A percentile compares a stretch with the other conserved stretches of the same genome.
phyloP scores from a whole-genome alignment of 2,888 invertebrate species.

The Thera britannica region DNA sequence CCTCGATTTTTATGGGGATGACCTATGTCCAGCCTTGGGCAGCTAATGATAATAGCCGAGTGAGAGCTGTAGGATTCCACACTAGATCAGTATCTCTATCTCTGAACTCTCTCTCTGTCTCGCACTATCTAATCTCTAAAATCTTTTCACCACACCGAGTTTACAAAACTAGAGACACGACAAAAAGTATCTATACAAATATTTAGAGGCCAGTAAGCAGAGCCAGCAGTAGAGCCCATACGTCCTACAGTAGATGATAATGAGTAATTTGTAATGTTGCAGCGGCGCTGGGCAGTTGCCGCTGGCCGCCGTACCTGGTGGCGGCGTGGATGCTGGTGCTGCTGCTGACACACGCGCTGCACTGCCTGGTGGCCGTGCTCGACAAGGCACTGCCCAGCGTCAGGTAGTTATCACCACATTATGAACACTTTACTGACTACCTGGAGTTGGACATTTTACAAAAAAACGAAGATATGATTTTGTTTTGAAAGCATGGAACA shows the following conservation, averaged over 20 bases:
- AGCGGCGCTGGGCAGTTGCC: conserved; percentile 73
- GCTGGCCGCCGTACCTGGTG: conserved; percentile 79
- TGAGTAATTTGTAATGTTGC: conserved; percentile 30
- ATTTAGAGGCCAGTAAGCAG: neutral
- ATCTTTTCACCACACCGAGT: no score
- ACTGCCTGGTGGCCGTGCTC: conserved; percentile 64
- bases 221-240: no score
- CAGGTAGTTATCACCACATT: conserved; percentile 48
- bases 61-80: neutral
- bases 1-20: neutral
- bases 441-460: no score
- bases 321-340: conserved; percentile 73
- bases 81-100: neutral
- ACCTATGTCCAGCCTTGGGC: no score
- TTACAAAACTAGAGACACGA: no score
- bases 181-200: neutral
- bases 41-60: no score
- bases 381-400: conserved; percentile 64
- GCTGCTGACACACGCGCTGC: conserved; percentile 69
- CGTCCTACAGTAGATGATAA: no score
- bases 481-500: no score
- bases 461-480: no score
- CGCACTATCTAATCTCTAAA: no score
- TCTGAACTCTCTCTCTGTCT: no score
- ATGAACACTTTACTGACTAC: no score